Evolutionary conservation across 1,140 invertebrate genomes (phyloP), one percentile per base, ranked within the genome.

Genomic region (Ylistrum balloti): DNA sequence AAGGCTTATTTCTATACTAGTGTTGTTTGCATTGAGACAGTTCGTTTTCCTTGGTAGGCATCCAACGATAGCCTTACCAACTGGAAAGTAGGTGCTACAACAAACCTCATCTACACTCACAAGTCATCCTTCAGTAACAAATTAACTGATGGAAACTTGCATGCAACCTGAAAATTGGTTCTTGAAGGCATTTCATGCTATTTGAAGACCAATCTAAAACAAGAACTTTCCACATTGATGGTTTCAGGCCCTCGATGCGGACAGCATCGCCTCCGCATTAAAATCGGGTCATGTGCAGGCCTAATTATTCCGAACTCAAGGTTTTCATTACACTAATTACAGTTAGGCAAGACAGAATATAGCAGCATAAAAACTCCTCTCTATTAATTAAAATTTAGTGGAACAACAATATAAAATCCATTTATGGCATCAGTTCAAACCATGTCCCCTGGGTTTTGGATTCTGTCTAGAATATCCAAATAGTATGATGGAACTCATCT

Each of bases 121-220:
- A 74, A 74, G 22, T 28, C 56, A 28, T 74, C 56, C 56, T 74
- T 28, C 1, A 74, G 56, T 74, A 74, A n/a, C 56, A 74, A 74
- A 74, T 74, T 74, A 74, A 17, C 56, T 74, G 56, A 74, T 28
- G 56, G 56, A 74, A 74, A 74, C 56, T 74, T 74, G 56, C 56
- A 74, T 74, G 56, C 56, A 74, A 74, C 56, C 56, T 74, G 56
- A 74, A 74, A 74, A 74, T 74, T 74, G 56, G 56, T 28, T 74
- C 56, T 74, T 28, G 22, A 74, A 74, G 56, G n/a, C 56, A 74
- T 74, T 74, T 74, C 56, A 74, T 74, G 56, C 56, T 74, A 74
- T 74, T 74, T 74, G 56, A 74, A 74, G n/a, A 74, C 56, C n/a
- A 74, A 74, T 22, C 56, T n/a, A 74, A 74, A 74, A 74, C 56